Base-by-base conservation (phyloP, 53 echinoderm and acorn worm genomes). In the Stichopus horrens region DNA sequence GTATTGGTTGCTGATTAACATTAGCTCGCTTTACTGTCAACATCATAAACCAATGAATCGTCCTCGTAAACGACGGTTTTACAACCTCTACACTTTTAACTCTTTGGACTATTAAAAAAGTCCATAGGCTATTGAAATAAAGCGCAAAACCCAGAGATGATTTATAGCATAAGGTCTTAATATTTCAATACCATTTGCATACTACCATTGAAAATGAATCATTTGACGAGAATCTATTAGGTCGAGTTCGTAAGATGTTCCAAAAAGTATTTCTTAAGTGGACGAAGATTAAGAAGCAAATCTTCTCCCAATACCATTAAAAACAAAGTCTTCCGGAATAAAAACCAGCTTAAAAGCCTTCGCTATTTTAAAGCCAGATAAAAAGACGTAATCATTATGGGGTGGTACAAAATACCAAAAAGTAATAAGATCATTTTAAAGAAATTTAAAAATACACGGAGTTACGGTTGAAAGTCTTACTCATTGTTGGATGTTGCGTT, bases 21-120 rank as follows among this genome's bases (percentile, higher is more conserved):
- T 81, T 20, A 58, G 19, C 21, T 58, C 13, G 19, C 81, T 56
- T 10, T 81, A 56, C 19, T n/a, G 81, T 22, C 56, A 57, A 81
- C 56, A 81, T 81, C 81, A 53, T 81, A 56, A 81, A 56, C 81
- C 56, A 56, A 81, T 58, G 20, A 81, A 81, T 57, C 57, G 9
- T 19, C 21, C 19, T 9, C 58, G 21, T 21, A 81, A 81, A 81
- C 21, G 81, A 81, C 81, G 57, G 56, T 57, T 81, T 81, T 81
- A 81, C 21, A 58, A 58, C 81, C 56, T 56, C 58, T 10, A 5
- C 7, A 58, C 57, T 81, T 20, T 81, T 52, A 81, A 81, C 21
- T 55, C 7, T 81, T 81, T 57, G 18, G 58, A 21, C 81, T 57
- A 81, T 81, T 81, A 57, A 81, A 81, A 21, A 71, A n/a, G 14